A percentile compares a stretch with the other conserved stretches of the same genome.
Conservation (phyloP, 2,797 vertebrate genomes). For the Crax fasciolata region DNA sequence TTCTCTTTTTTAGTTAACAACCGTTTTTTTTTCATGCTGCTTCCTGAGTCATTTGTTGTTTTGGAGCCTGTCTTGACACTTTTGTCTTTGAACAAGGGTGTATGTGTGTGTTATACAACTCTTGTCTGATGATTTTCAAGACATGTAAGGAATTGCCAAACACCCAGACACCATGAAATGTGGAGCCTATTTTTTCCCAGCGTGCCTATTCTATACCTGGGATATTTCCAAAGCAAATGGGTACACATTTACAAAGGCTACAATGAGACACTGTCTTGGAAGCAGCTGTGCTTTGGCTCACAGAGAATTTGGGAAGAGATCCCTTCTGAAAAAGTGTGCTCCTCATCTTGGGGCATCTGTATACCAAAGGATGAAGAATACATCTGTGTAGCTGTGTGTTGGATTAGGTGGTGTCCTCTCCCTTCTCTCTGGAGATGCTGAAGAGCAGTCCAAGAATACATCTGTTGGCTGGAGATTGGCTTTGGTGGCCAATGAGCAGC, state of each 20-base stretch:
- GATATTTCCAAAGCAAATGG: not conserved
- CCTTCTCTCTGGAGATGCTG: not conserved
- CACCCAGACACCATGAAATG: not conserved
- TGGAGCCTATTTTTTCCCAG: not conserved
- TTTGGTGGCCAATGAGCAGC: not conserved
- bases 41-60: slow-evolving; percentile 26
- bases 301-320: not conserved
- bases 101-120: not conserved
- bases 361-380: not conserved
- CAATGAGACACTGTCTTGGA: not conserved
- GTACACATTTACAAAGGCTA: not conserved
- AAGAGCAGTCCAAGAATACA: not conserved
- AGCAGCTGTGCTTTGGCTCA: not conserved
- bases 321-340: not conserved
- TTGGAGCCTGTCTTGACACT: slow-evolving; percentile 7
- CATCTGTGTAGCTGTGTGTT: not conserved
- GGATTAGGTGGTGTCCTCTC: not conserved
- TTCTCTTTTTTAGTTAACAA: not conserved
- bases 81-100: not conserved
- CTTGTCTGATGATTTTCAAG: not conserved
- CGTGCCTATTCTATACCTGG: not conserved
- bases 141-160: not conserved
- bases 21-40: not conserved
- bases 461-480: not conserved
- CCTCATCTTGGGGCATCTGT: not conserved